Base-by-base conservation (phyloP, 2,888 invertebrate species). In the Ennomos quercinarius region DNA sequence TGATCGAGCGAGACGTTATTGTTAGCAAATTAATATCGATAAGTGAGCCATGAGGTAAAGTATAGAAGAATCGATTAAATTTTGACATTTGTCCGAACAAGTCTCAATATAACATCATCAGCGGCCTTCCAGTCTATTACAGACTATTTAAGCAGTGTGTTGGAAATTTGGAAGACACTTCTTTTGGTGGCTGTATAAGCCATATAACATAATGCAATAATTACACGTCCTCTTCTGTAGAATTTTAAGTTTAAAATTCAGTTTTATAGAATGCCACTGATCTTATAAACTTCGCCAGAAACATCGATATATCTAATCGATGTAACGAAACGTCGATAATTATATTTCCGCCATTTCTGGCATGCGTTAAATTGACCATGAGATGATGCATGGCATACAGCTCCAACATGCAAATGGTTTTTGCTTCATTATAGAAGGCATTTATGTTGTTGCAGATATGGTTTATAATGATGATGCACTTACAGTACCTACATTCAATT, bases 291-390 rank as follows among this genome's bases (percentile, higher is more conserved):
- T 6, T 27, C 27, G 5, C 5, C 27, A 6, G 5, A 27, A 27
- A 27, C 27, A 12, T 53, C 34, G 13, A 52, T 45, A 41, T 35
- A 0, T n/a, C 2, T 17, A 36, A 27, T 27, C 27, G 27, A 27
- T 27, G 6, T 6, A 27, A 6, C 4, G 27, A 6, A 27, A 27
- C 6, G 6, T 27, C 27, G 27, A 27, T 6, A 27, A 27, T 27
- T 27, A 27, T 27, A 6, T 27, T 27, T 4, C 27, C 27, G 27
- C 27, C 45, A 45, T 41, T 2, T 1, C 57, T 51, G 50, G 46
- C 12, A 13, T 58, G 59, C 37, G 62, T 53, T 61, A 51, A 68
- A 68, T 68, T 68, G 68, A 63, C 64, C 66, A 61, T 68, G 64
- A 59, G 59, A 65, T 62, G 39, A 39, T 65, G 57, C 61, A 56